Evolutionary conservation across 2,888 invertebrate species (phyloP), one percentile per base, ranked within the genome.

Genomic region (Gibbula magus): DNA sequence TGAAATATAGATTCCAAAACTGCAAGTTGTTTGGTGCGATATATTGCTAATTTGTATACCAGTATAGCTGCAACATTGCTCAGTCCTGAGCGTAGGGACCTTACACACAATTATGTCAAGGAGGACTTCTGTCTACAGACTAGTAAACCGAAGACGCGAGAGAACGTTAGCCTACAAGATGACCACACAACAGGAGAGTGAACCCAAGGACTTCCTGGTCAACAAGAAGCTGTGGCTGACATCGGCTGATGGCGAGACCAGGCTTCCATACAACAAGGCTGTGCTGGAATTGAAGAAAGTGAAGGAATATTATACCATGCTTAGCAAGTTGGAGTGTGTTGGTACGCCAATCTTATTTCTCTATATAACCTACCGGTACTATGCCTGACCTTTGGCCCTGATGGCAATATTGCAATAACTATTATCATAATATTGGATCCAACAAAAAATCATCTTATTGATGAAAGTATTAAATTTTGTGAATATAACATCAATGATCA

Each of bases 251-350:
- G 54, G 66, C 18, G 78, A 76, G 20, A 66, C 77, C 39, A n/a
- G 51, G 8, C 79, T 79, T 53, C 90, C 91, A n/a, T 92, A 91
- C 79, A 76, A 88, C 61, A 74, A 83, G 25, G 90, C 89, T 16
- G 85, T 91, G 5, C 79, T 81, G 13, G 90, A 91, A 73, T 84
- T 92, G 35, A 39, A 67, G 5, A 78, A 79, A 10, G 78, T 91
- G 1, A 76, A 82, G 10, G 78, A 88, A 10, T 85, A 87, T 56
- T 83, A 84, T 51, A 89, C 89, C 18, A 89, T 91, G 77, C 87
- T 91, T 22, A 86, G 81, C 67, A 92, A 91, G 80, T 85, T 92
- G 61, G 91, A 91, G 76, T 90, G 90, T 83, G 76, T 91, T 61
- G 92, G 92, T 91, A 83, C 66, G 87, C 76, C 8, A 67, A n/a